Percentiles rank a stretch among this genome's conserved stretches.
Evolutionary conservation across 2,888 invertebrate species (phyloP).

Genomic region (Drosophila imparisetae): DNA sequence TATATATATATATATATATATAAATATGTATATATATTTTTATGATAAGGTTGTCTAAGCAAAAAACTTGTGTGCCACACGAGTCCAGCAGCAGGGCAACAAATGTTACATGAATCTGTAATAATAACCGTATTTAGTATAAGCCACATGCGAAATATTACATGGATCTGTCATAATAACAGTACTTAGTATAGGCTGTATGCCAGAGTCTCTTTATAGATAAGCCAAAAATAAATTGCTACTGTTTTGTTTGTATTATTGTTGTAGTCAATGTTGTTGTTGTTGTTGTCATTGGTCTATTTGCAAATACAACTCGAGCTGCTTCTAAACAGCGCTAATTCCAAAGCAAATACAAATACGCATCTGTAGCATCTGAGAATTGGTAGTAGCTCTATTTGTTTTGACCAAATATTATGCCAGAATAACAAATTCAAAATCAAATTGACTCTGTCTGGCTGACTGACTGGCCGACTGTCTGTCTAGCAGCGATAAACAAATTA

Average conservation of each 20-base stretch:
- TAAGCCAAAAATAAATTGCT: not conserved
- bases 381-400: constrained; percentile 41
- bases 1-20: not conserved
- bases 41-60: not conserved
- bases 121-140: too few relatives aligned
- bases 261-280: not conserved
- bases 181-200: not conserved
- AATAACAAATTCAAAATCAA: constrained; percentile 8
- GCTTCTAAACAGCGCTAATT: constrained; percentile 34
- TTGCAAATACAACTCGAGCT: constrained; percentile 5
- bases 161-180: not conserved
- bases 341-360: constrained; percentile 29
- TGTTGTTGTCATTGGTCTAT: constrained; percentile 21
- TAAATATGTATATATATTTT: not conserved
- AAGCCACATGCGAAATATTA: not conserved
- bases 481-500: constrained; percentile 35
- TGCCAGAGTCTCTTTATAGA: not conserved
- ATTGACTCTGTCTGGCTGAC: not conserved
- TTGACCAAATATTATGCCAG: constrained; percentile 38
- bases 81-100: constrained; percentile 19
- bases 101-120: not conserved
- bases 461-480: not conserved
- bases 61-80: constrained; percentile 19
- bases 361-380: constrained; percentile 16
- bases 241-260: not conserved